Evolutionary conservation across 2,797 vertebrate species (phyloP).

Genomic region (Propithecus perrieri): DNA sequence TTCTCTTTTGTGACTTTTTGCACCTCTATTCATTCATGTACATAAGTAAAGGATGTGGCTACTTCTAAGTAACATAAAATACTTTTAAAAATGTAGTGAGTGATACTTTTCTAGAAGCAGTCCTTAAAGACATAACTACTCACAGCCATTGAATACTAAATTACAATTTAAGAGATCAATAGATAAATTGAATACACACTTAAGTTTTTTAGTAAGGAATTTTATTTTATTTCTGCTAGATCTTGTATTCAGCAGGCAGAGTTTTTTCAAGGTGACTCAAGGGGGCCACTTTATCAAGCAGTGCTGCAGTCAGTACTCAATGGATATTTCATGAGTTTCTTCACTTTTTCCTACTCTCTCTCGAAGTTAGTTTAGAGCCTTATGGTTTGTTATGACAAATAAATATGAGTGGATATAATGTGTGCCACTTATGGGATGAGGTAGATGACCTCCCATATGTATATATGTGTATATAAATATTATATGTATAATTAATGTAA

Average conservation of each 20-base stretch:
- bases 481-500: not conserved
- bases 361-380: not conserved
- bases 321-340: not conserved
- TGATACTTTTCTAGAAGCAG: not conserved
- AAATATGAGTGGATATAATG: not conserved
- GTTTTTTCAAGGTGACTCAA: not conserved
- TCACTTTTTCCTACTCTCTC: not conserved
- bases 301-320: not conserved
- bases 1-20: not conserved
- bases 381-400: not conserved
- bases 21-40: not conserved
- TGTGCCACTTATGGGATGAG: not conserved
- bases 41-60: not conserved
- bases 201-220: not conserved
- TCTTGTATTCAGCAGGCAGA: not conserved
- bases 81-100: not conserved
- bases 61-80: not conserved
- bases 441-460: not conserved
- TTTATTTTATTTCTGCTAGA: not conserved
- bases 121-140: not conserved
- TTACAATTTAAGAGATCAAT: not conserved
- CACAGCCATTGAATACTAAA: not conserved
- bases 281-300: not conserved
- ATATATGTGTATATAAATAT: not conserved
- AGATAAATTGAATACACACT: not conserved